Conservation (phyloP, 2,113 vertebrate species). For the Albula goreensis region DNA sequence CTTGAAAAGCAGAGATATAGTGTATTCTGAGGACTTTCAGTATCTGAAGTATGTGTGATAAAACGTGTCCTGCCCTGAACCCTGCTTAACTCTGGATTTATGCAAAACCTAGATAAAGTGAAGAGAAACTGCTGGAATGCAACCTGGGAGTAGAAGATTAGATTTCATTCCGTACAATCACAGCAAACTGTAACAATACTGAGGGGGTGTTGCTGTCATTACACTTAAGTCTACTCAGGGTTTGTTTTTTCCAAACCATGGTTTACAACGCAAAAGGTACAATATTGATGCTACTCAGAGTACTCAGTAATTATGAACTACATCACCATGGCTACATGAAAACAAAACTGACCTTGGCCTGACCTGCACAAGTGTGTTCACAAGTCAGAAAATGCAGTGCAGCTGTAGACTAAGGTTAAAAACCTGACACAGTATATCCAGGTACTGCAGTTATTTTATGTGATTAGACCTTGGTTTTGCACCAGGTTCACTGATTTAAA, state of each 20-base stretch:
- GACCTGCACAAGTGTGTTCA: background rate
- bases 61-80: constrained; percentile 23
- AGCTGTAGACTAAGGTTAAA: background rate
- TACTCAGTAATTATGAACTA: constrained; percentile 1
- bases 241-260: background rate
- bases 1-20: background rate
- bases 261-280: constrained; percentile 1
- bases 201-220: background rate
- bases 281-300: background rate
- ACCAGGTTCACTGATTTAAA: background rate
- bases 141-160: constrained; percentile 28
- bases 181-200: background rate
- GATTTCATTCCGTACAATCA: constrained; percentile 9
- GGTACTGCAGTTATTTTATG: background rate
- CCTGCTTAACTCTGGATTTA: constrained; percentile 24
- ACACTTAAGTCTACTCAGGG: background rate
- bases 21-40: background rate
- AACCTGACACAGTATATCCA: background rate
- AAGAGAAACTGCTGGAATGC: constrained; percentile 28
- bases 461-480: background rate
- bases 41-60: constrained; percentile 18
- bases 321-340: background rate
- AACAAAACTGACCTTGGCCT: background rate
- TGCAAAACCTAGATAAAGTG: constrained; percentile 18
- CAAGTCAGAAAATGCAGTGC: background rate